phyloP scores from a whole-genome alignment of 2,888 invertebrate species.

The Dicyrtomina minuta region DNA sequence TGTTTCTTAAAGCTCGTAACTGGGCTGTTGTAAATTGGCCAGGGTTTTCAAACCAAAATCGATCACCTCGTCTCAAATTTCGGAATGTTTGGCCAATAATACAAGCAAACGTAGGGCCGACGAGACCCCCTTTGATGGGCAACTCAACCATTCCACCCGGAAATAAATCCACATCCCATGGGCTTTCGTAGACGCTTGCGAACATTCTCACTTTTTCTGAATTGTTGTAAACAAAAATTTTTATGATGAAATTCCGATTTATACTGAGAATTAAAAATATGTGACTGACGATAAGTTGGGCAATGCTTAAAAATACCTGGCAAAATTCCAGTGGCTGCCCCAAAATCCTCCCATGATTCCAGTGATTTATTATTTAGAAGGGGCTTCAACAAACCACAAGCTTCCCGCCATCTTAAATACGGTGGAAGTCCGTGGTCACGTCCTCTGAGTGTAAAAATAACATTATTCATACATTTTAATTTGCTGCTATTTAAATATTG shows the following conservation, averaged over 20 bases:
- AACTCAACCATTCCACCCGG: conserved; percentile 58
- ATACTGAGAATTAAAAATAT: no score
- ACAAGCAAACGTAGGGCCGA: conserved; percentile 59
- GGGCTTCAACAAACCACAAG: conserved; percentile 68
- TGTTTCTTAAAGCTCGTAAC: conserved; percentile 69
- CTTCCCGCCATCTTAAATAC: conserved; percentile 76
- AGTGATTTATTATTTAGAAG: conserved; percentile 57
- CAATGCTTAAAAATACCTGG: conserved; percentile 15
- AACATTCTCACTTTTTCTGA: conserved; percentile 50
- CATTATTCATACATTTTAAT: no score
- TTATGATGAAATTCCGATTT: no score
- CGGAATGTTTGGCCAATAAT: conserved; percentile 62
- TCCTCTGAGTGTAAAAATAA: conserved; percentile 60
- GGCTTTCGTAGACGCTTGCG: conserved; percentile 44
- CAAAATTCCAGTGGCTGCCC: conserved; percentile 50
- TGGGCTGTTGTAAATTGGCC: conserved; percentile 70
- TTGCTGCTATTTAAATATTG: no score
- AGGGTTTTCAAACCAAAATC: conserved; percentile 61
- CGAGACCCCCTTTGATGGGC: conserved; percentile 56
- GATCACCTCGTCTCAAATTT: conserved; percentile 59
- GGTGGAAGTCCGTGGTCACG: conserved; percentile 82
- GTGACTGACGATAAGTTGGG: no score
- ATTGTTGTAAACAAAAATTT: no score
- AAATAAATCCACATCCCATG: conserved; percentile 56
- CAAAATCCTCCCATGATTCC: conserved; percentile 68